A percentile compares a stretch with the other conserved stretches of the same genome.
These are phyloP conservation scores for Rhodeus uyekii DNA, from an alignment of 2,797 vertebrate genomes.

Conservation along the genomic window DNA sequence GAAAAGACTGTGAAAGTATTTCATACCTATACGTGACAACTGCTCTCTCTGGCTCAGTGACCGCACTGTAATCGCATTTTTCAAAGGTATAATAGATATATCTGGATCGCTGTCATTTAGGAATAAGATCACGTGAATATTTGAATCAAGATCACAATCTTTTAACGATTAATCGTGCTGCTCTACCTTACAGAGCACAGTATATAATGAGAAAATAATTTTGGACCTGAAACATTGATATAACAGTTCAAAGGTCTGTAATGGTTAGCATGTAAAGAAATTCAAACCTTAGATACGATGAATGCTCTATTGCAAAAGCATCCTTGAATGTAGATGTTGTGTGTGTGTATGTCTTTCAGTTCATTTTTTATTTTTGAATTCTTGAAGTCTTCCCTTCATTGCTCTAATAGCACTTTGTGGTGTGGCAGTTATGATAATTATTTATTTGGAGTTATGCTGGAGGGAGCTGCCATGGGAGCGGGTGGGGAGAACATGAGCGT, in stretches of 20 bases:
- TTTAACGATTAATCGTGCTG: not conserved
- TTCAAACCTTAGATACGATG: not conserved
- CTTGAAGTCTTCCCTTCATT: not conserved
- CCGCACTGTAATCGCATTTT: not conserved
- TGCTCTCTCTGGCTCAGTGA: not conserved
- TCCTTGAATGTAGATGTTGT: not conserved
- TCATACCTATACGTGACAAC: not conserved
- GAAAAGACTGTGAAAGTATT: not conserved
- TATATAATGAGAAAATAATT: not conserved
- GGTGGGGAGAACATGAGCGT: constrained; percentile 58
- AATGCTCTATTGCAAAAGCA: not conserved
- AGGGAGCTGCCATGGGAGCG: constrained; percentile 42
- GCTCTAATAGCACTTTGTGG: constrained; percentile 20
- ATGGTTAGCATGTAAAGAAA: not conserved
- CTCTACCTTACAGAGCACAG: not conserved
- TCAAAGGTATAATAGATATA: not conserved
- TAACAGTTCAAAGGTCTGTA: not conserved
- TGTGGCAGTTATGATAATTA: constrained; percentile 51
- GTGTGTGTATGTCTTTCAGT: not conserved
- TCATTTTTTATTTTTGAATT: not conserved
- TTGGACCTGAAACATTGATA: not conserved
- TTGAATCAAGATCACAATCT: not conserved
- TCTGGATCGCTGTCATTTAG: not conserved
- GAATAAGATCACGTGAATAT: not conserved
- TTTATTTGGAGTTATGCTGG: constrained; percentile 54